phyloP scores from a whole-genome alignment of 2,113 vertebrate species.

The Recurvirostra avosetta region DNA sequence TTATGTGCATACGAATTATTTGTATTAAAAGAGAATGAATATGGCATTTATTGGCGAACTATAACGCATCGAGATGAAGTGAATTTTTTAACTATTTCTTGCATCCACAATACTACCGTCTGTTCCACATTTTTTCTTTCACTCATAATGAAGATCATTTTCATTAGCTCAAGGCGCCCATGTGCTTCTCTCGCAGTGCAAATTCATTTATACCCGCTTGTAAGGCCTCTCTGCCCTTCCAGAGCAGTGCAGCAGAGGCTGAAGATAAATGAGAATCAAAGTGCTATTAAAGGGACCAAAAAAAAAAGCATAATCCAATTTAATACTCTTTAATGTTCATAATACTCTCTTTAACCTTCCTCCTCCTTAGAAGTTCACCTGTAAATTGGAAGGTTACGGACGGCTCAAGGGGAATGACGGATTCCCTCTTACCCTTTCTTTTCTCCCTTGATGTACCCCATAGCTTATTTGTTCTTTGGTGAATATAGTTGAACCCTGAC shows the following conservation, averaged over 20 bases:
- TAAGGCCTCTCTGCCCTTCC: not conserved
- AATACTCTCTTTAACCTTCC: not conserved
- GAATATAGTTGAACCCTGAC: not conserved
- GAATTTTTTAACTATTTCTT: not conserved
- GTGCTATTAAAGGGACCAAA: not conserved
- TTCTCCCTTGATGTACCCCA: not conserved
- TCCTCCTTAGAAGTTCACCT: not conserved
- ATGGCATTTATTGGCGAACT: not conserved
- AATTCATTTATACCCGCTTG: not conserved
- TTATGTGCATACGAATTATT: not conserved
- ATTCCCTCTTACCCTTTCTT: not conserved
- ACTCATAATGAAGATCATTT: not conserved
- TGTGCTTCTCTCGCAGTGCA: not conserved
- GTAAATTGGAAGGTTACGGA: not conserved
- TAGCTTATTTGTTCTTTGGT: not conserved
- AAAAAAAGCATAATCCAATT: not conserved
- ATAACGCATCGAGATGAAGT: not conserved
- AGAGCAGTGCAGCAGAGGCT: not conserved
- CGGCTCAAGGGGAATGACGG: not conserved
- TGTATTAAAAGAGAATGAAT: not conserved
- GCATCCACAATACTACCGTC: accelerated
- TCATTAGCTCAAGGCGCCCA: not conserved
- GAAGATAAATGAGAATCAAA: not conserved
- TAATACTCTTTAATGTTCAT: not conserved
- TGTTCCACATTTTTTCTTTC: not conserved